A percentile compares a stretch with the other conserved stretches of the same genome.
Conservation (phyloP, 2,888 invertebrate genomes). For the Diogma glabrata region DNA sequence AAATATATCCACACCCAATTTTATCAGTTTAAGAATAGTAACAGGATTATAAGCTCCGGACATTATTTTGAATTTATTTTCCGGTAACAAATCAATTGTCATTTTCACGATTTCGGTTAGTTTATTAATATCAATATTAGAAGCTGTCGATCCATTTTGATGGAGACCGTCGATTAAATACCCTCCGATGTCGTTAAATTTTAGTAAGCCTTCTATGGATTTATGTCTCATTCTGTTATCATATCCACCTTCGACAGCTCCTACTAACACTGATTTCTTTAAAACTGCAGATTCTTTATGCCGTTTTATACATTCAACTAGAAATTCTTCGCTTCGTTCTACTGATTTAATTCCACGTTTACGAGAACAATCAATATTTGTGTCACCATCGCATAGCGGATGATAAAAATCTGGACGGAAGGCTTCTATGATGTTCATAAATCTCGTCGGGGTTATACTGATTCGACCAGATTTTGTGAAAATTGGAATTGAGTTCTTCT, state of each 20-base stretch:
- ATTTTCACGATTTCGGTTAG: slow-evolving; percentile 49
- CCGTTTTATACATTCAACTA: slow-evolving; percentile 54
- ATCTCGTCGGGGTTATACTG: slow-evolving; percentile 49
- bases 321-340: slow-evolving; percentile 52
- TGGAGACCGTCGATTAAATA: slow-evolving; percentile 75
- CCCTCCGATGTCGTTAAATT: slow-evolving; percentile 49
- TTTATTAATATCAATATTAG: slow-evolving; percentile 42
- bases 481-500: slow-evolving; percentile 55
- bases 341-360: slow-evolving; percentile 64
- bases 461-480: slow-evolving; percentile 71
- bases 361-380: slow-evolving; percentile 43
- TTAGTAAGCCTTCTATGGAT: slow-evolving; percentile 47
- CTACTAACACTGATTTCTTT: slow-evolving; percentile 38
- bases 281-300: slow-evolving; percentile 45
- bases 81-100: slow-evolving; percentile 45
- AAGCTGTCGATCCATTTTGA: slow-evolving; percentile 48
- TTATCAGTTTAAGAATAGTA: slow-evolving; percentile 56
- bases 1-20: slow-evolving; percentile 74
- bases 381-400: slow-evolving; percentile 58
- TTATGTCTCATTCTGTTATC: slow-evolving; percentile 48
- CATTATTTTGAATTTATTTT: slow-evolving; percentile 54
- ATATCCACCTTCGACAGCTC: slow-evolving; percentile 52
- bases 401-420: slow-evolving; percentile 74
- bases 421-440: slow-evolving; percentile 65
- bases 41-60: slow-evolving; percentile 73